These are phyloP conservation scores for Adelges cooleyi DNA, from an alignment of 1,140 invertebrate genomes.

Conservation along the genomic window DNA sequence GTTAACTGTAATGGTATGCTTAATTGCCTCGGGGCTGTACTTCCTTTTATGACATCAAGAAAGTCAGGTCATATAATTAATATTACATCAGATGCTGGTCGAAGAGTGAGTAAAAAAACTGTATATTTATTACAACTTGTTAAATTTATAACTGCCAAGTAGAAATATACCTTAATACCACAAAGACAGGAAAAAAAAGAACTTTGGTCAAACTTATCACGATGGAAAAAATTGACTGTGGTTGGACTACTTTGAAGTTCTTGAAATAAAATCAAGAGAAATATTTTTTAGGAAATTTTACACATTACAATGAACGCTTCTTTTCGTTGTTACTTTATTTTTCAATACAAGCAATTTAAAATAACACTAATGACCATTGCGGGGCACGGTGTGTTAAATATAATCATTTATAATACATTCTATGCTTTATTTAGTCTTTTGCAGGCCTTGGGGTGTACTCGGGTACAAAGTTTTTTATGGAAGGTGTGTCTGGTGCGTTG, in stretches of 20 bases:
- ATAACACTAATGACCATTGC: no score
- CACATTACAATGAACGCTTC: no score
- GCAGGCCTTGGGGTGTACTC: slow-evolving; percentile 34
- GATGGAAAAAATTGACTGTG: no score
- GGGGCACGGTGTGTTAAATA: no score
- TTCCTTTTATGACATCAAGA: slow-evolving; percentile 32
- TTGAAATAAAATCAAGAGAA: no score
- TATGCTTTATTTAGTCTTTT: slow-evolving; percentile 34
- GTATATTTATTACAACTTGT: no score
- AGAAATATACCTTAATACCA: no score
- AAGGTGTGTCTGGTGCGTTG: slow-evolving; percentile 32
- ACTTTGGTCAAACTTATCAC: no score
- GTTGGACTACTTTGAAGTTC: no score
- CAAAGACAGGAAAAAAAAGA: no score
- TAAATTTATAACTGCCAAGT: no score
- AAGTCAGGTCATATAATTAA: slow-evolving; percentile 34
- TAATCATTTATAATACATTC: neutral
- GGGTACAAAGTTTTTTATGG: slow-evolving; percentile 35
- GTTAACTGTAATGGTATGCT: slow-evolving; percentile 34
- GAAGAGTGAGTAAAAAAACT: slow-evolving; percentile 30
- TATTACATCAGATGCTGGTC: slow-evolving; percentile 35
- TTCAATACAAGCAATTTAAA: neutral
- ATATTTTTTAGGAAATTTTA: no score
- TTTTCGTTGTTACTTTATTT: neutral
- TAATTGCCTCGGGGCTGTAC: slow-evolving; percentile 32